phyloP scores from a whole-genome alignment of 2,888 invertebrate species.

The Temnothorax rugatulus region DNA sequence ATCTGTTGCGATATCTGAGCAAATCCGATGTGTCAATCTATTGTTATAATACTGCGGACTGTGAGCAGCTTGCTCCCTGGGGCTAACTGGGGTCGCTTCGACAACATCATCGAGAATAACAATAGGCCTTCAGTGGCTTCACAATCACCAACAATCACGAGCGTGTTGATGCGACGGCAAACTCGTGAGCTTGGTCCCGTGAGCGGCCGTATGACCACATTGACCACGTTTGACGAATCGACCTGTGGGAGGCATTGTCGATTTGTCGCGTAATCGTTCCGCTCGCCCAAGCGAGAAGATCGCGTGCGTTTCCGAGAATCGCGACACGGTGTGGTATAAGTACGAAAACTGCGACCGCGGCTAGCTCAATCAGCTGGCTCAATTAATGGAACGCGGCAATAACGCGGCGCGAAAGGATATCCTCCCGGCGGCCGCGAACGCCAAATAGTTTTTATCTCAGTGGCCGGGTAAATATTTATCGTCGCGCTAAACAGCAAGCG shows the following conservation, averaged over 20 bases:
- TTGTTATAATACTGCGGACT: too few relatives aligned
- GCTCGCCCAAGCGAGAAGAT: neutral
- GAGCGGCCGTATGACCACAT: neutral
- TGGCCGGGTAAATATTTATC: constrained; percentile 66
- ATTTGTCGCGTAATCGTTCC: neutral
- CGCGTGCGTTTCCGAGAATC: neutral
- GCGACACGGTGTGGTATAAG: too few relatives aligned
- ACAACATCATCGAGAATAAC: too few relatives aligned
- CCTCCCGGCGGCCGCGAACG: neutral
- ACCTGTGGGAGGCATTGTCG: neutral
- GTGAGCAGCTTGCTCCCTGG: too few relatives aligned
- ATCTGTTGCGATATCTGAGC: too few relatives aligned
- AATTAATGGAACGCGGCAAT: constrained; percentile 14
- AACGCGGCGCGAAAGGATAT: neutral
- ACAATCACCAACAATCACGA: too few relatives aligned
- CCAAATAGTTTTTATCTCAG: constrained; percentile 57
- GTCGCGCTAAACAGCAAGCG: constrained; percentile 54
- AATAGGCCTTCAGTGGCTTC: too few relatives aligned
- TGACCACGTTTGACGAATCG: constrained; percentile 18
- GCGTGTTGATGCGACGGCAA: too few relatives aligned
- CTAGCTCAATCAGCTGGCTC: neutral
- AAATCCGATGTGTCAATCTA: too few relatives aligned
- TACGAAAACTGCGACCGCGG: too few relatives aligned
- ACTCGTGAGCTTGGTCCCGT: constrained; percentile 6
- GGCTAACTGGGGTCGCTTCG: too few relatives aligned